These are phyloP conservation scores for Tragopan temminckii DNA, from an alignment of 2,797 vertebrate genomes.

Conservation along the genomic window DNA sequence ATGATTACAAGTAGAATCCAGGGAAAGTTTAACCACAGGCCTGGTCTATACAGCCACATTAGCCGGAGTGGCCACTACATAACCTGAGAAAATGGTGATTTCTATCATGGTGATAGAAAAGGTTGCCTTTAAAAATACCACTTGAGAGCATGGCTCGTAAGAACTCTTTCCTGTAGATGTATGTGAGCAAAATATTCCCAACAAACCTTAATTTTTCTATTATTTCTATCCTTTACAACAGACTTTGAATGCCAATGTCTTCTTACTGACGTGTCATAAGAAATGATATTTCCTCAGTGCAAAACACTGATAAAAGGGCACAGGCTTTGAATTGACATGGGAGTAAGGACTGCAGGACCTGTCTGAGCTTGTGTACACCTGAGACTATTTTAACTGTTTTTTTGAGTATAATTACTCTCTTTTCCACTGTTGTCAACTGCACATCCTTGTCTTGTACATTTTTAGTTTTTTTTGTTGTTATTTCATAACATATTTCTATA, in stretches of 20 bases:
- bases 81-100: neutral
- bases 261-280: neutral
- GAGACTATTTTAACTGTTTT: neutral
- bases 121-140: neutral
- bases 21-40: neutral
- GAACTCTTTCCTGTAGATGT: neutral
- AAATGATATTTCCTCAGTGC: neutral
- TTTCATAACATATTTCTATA: neutral
- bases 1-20: neutral
- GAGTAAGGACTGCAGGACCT: neutral
- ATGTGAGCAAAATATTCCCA: neutral
- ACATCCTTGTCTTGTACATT: neutral
- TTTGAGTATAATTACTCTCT: neutral
- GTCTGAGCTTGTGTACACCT: neutral
- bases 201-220: neutral
- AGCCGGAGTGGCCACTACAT: neutral
- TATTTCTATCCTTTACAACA: neutral
- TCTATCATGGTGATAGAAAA: accelerated
- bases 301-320: neutral
- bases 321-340: neutral
- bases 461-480: too few relatives aligned
- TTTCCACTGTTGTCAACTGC: neutral
- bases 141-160: neutral
- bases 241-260: neutral
- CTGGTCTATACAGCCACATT: accelerated